These are phyloP conservation scores for Danionella cerebrum DNA, from an alignment of 2,113 vertebrate species.

Conservation along the genomic window DNA sequence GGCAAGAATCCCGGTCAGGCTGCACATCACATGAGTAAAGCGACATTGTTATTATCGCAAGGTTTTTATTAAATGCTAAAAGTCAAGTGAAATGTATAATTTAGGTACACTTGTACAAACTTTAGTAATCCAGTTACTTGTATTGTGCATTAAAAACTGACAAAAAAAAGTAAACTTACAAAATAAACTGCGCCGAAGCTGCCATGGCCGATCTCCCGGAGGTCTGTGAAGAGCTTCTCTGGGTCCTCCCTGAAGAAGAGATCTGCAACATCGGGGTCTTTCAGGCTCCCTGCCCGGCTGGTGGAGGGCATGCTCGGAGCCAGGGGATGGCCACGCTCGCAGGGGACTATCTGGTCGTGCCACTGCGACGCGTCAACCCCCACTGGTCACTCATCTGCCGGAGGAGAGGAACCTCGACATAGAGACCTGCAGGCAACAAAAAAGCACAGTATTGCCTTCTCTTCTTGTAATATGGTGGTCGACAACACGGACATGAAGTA, in stretches of 20 bases:
- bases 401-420: conserved; percentile 74
- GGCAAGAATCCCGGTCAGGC: no score
- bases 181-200: conserved; percentile 99
- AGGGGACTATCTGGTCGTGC: conserved; percentile 84
- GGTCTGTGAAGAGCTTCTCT: conserved; percentile 95
- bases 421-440: conserved; percentile 60
- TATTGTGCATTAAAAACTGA: no score
- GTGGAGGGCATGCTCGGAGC: conserved; percentile 90
- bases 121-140: no score
- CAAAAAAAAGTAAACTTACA: no score
- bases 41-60: no score
- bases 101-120: no score
- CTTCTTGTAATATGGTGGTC: no score
- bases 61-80: no score
- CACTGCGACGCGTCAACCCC: conserved; percentile 73
- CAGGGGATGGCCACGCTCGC: conserved; percentile 62
- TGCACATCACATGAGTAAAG: no score
- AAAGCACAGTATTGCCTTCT: neutral
- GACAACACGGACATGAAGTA: no score
- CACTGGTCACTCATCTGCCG: conserved; percentile 88
- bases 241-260: conserved; percentile 99
- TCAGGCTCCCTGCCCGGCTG: conserved; percentile 93
- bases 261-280: conserved; percentile 95
- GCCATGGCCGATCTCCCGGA: conserved; percentile 98
- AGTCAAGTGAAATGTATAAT: no score